phyloP scores from a whole-genome alignment of 2,888 invertebrate species.

The Xanthorhoe spadicearia region DNA sequence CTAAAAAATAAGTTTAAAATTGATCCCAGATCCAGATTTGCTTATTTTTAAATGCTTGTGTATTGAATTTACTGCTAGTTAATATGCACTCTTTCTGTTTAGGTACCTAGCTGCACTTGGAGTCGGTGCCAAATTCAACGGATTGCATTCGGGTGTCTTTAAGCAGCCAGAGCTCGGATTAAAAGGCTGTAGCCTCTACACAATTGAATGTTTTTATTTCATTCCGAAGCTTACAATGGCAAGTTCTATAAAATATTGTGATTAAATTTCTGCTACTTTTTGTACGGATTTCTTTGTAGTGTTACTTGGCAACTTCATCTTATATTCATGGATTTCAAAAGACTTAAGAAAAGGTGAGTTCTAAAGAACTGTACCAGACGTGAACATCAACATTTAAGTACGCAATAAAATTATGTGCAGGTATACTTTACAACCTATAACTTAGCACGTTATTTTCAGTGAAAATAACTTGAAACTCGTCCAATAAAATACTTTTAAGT shows the following conservation, averaged over 20 bases:
- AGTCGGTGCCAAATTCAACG: constrained; percentile 41
- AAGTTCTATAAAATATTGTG: constrained; percentile 32
- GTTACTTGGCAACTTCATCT: neutral
- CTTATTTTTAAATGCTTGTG: too few species aligned
- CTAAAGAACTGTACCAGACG: neutral
- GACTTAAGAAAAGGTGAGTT: neutral
- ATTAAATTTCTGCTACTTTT: constrained; percentile 28
- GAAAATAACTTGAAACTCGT: neutral
- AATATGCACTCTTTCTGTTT: neutral
- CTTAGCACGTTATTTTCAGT: neutral
- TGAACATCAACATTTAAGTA: neutral
- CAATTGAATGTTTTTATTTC: constrained; percentile 39
- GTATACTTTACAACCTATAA: too few species aligned
- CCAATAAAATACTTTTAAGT: neutral
- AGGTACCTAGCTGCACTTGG: constrained; percentile 24
- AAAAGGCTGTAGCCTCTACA: constrained; percentile 31
- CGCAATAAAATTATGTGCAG: too few species aligned
- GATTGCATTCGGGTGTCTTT: constrained; percentile 40
- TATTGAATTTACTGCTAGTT: neutral
- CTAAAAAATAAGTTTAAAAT: too few species aligned
- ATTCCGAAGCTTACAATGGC: constrained; percentile 29
- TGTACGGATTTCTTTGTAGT: constrained; percentile 24
- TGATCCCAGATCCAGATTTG: too few species aligned
- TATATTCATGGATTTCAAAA: constrained; percentile 5
- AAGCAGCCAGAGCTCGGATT: constrained; percentile 34